Evolutionary conservation across 2,888 invertebrate genomes (phyloP), one percentile per base, ranked within the genome.

Genomic region (Nycteola revayana): DNA sequence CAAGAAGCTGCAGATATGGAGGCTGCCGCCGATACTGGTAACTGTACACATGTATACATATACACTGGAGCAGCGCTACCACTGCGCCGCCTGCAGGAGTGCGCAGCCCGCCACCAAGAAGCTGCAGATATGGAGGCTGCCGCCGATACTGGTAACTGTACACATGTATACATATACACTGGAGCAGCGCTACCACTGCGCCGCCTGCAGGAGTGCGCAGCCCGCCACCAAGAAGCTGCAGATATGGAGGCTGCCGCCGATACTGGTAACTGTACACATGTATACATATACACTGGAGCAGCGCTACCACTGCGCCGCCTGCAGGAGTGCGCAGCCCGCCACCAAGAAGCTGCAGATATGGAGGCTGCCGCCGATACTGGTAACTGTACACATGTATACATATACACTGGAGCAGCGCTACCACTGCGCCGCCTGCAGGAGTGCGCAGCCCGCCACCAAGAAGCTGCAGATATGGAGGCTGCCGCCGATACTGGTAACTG

Each of bases 1-100:
- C 50, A 97, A 97, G 83, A 96, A 96, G 73, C 89, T 98, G 68
- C 96, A 97, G 78, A 94, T 98, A 32, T 98, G 97, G 97, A 91
- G 94, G 54, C 82, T 96, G 54, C 98, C 97, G 36, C 96, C 97
- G 7, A 93, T 97, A 58, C 85, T 98, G 75, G 46, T 47, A 18
- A 0, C 2, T 21, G 7, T 7, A 7, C n/a, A 21, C n/a, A n/a
- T 5, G n/a, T 21, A 7, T 3, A 21, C 7, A 3, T 21, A 7
- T 3, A 2, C 7, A 5, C 86, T 98, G 32, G 96, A 96, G 69
- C 93, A 95, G 70, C 93, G 93, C 72, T 96, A 96, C 86, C 94
- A 94, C 73, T 97, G 97, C 86, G 92, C 94, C 37, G 92, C 92
- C 64, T 98, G 97, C 83, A 93, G 94, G 67, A 90, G 92, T 59